phyloP scores from a whole-genome alignment of 2,797 vertebrate genomes.

The Buceros bicornis region DNA sequence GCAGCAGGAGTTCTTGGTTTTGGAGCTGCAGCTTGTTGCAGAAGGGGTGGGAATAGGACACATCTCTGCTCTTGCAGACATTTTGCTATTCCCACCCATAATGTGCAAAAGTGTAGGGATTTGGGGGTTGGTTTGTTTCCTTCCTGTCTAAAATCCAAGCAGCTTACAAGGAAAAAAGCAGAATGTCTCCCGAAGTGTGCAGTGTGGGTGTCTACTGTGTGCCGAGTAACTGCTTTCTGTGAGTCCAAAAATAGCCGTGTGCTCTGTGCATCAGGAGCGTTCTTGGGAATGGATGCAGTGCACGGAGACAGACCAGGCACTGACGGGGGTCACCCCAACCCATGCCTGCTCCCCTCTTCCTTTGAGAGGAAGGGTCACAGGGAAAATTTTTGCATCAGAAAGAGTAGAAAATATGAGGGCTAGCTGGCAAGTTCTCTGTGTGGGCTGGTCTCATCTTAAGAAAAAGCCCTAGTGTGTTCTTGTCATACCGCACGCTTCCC shows the following conservation, averaged over 20 bases:
- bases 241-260: neutral
- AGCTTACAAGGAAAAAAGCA: neutral
- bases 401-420: neutral
- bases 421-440: neutral
- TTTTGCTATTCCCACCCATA: neutral
- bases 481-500: accelerated
- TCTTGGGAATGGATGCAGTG: neutral
- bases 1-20: neutral
- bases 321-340: neutral
- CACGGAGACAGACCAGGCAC: accelerated
- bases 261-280: neutral
- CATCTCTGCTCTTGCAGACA: neutral
- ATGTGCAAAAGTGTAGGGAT: neutral
- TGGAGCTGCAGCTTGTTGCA: neutral
- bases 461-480: neutral
- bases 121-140: neutral
- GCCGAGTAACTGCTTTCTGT: neutral
- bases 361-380: neutral
- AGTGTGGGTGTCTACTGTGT: constrained; percentile 8
- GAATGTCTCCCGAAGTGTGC: neutral
- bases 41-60: neutral
- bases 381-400: neutral
- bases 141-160: neutral
- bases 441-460: neutral
- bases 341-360: accelerated